These are phyloP conservation scores for Phrynocephalus vlangalii DNA, from an alignment of 2,797 vertebrate genomes.

Conservation along the genomic window DNA sequence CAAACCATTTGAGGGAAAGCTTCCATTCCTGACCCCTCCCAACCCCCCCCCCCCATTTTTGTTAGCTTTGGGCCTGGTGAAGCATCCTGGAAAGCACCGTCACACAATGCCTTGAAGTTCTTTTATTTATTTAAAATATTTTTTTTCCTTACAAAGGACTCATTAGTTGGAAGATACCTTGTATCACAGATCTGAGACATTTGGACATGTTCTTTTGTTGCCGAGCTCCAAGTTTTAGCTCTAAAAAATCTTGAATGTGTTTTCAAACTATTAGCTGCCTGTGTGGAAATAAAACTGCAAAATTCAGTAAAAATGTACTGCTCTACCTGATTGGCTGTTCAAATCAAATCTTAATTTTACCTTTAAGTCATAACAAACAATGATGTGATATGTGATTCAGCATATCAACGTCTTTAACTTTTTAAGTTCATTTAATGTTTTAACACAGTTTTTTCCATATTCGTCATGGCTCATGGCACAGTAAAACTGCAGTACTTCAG, in stretches of 20 bases:
- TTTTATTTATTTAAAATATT: too few species aligned
- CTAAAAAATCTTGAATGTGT: not conserved
- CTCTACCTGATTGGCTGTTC: not conserved
- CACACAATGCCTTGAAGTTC: not conserved
- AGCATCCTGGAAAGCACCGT: too few species aligned
- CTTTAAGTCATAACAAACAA: not conserved
- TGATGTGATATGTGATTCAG: slow-evolving; percentile 18
- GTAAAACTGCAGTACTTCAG: too few species aligned
- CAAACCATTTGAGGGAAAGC: too few species aligned
- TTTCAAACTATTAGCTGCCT: not conserved
- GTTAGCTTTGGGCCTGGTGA: too few species aligned
- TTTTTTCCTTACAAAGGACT: too few species aligned
- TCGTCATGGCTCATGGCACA: too few species aligned
- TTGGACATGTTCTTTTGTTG: not conserved
- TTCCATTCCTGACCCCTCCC: too few species aligned
- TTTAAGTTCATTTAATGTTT: not conserved
- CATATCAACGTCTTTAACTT: not conserved
- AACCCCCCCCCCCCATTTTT: too few species aligned
- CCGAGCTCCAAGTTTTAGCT: not conserved
- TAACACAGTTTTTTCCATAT: not conserved
- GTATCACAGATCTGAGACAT: too few species aligned
- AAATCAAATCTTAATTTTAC: not conserved
- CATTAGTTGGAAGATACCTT: not conserved
- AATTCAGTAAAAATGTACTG: not conserved
- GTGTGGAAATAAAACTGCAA: not conserved